Evolutionary conservation across 2,888 invertebrate genomes (phyloP).

Genomic region (Torymus tubicola): DNA sequence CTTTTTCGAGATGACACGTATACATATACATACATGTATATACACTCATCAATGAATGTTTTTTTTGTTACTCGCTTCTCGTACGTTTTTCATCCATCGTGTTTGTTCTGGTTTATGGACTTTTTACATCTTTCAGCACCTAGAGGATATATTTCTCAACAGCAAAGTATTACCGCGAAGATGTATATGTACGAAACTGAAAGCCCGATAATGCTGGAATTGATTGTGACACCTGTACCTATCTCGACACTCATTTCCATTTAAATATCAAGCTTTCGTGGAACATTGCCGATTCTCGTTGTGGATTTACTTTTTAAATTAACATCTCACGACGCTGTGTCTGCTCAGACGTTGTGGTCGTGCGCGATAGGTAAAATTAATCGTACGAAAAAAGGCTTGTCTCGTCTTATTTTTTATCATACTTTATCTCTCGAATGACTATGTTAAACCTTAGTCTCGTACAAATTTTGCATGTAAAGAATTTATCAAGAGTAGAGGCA

Average conservation of each 20-base stretch:
- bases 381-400: neutral
- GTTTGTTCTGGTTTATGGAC: constrained; percentile 3
- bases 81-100: neutral
- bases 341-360: neutral
- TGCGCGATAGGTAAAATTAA: constrained; percentile 20
- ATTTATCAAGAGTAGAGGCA: too few relatives aligned
- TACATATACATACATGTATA: too few relatives aligned
- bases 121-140: constrained; percentile 7
- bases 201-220: constrained; percentile 19
- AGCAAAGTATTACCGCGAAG: neutral
- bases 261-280: constrained; percentile 2
- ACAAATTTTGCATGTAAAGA: too few relatives aligned
- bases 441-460: too few relatives aligned
- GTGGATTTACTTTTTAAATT: constrained; percentile 22
- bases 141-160: constrained; percentile 6
- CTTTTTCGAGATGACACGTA: neutral
- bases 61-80: neutral
- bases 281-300: neutral
- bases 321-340: neutral
- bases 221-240: constrained; percentile 19
- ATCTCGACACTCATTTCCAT: constrained; percentile 28
- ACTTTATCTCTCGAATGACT: too few relatives aligned
- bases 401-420: too few relatives aligned
- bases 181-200: neutral
- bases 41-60: constrained; percentile 29